Conservation (phyloP, 35 echinoderm and acorn worm species). For the Apostichopus japonicus region DNA sequence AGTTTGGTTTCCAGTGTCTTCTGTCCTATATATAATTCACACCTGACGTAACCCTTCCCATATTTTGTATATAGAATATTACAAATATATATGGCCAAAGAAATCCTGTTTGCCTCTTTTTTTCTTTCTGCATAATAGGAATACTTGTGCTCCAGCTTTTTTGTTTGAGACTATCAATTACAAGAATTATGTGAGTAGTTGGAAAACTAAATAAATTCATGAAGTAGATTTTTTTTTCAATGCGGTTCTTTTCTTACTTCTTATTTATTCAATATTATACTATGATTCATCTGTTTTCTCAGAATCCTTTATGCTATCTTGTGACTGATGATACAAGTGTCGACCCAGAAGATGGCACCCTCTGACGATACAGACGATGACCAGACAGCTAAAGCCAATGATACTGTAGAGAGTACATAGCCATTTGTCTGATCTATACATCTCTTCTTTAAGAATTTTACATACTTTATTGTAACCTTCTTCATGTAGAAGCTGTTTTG, state of each 20-base stretch:
- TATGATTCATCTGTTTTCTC: neutral
- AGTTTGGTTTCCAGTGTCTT: too few species aligned
- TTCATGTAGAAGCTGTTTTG: too few species aligned
- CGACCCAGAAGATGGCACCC: neutral
- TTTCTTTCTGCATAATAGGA: neutral
- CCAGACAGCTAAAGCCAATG: neutral
- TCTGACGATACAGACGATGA: neutral
- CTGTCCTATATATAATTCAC: too few species aligned
- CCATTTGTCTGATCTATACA: neutral
- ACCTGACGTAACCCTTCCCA: too few species aligned
- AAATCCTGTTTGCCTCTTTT: neutral
- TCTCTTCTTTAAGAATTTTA: neutral
- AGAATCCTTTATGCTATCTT: neutral
- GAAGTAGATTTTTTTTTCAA: neutral
- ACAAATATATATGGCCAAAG: too few species aligned
- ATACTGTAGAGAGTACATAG: neutral
- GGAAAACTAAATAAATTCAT: neutral
- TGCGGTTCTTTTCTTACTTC: neutral
- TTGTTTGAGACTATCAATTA: neutral
- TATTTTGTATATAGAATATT: too few species aligned
- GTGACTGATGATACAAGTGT: neutral
- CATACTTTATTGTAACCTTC: too few species aligned
- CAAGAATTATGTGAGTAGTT: neutral
- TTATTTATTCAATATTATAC: neutral
- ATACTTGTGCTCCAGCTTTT: neutral